Conservation (phyloP, 2,113 vertebrate species). For the Datnioides undecimradiatus region DNA sequence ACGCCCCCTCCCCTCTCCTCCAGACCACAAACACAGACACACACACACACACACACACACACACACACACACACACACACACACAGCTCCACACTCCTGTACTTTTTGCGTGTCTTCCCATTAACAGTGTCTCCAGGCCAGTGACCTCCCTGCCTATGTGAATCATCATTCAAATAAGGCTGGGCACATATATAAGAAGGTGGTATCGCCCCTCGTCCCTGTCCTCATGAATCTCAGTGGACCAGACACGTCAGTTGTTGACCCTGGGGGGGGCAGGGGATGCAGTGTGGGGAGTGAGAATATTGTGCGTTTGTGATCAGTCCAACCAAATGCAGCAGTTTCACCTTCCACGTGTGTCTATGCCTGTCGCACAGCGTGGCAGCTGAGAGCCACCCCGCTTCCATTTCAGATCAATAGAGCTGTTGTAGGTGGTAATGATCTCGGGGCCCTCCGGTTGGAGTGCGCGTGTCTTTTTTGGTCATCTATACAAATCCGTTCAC, state of each 20-base stretch:
- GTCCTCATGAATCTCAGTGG: slow-evolving; percentile 49
- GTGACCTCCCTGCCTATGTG: slow-evolving; percentile 63
- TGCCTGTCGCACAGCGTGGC: slow-evolving; percentile 14
- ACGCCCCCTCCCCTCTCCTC: slow-evolving; percentile 3
- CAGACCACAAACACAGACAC: slow-evolving; percentile 30
- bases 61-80: slow-evolving; percentile 19
- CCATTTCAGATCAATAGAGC: slow-evolving; percentile 61
- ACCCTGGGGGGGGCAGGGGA: slow-evolving; percentile 20
- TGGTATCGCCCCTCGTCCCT: slow-evolving; percentile 44
- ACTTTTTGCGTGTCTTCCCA: slow-evolving; percentile 49
- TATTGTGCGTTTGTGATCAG: slow-evolving; percentile 40
- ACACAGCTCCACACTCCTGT: slow-evolving; percentile 10
- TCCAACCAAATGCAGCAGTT: slow-evolving; percentile 39
- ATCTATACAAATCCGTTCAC: slow-evolving; percentile 70
- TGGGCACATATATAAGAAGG: slow-evolving; percentile 32
- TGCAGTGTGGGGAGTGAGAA: background rate
- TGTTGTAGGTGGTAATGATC: slow-evolving; percentile 70
- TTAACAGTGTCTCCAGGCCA: slow-evolving; percentile 65
- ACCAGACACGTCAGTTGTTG: slow-evolving; percentile 43
- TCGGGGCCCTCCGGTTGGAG: slow-evolving; percentile 48
- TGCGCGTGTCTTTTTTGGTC: slow-evolving; percentile 60
- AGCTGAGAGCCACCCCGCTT: slow-evolving; percentile 2
- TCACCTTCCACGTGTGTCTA: slow-evolving; percentile 32
- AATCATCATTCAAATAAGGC: slow-evolving; percentile 74
- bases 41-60: slow-evolving; percentile 25